Base-by-base conservation (phyloP, 2,888 invertebrate species). In the Heterodera filipjevi region DNA sequence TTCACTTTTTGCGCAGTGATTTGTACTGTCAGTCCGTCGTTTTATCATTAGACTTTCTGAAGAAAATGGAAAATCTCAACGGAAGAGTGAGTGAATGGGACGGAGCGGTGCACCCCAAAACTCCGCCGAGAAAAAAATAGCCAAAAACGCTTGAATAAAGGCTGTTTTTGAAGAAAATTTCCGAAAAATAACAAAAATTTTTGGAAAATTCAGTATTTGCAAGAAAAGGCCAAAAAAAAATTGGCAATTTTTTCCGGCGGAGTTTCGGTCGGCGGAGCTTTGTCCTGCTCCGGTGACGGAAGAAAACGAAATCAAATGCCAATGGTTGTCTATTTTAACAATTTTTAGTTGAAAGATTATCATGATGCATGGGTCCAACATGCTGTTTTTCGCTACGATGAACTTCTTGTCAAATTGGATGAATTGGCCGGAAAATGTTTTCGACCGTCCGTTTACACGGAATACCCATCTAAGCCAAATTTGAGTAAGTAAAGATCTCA, bases 401-500 rank as follows among this genome's bases (percentile, higher is more conserved):
- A 78, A 39, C 49, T 78, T 14, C 14, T 78, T 3, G 76, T 78
- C 33, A 74, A 78, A 27, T 66, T 78, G 16, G 70, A 64, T 12
- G 78, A 78, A 5, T n/a, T 78, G 3, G 46, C 78, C 32, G 44
- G 22, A n/a, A 78, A 78, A 77, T 78, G 78, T 35, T 78, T 77
- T 22, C 66, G 32, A 19, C 68, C 59, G 2, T 64, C 75, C 30
- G n/a, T 66, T 6, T 35, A 14, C 3, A 66, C 46, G 33, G 44
- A 33, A 30, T 33, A 32, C 49, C 76, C 73, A 1, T 12, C 66
- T 6, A 74, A 73, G 46, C 49, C 74, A 2, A 59, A 78, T 32
- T 66, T 75, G n/a, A 53, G 78, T 78, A 53, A 3, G 0, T 32
- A 30, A 66, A 6, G 12, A 39, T 39, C 44, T 19, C 19, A 39